Conservation (phyloP, 2,113 vertebrate species). For the Myiopsitta monachus region DNA sequence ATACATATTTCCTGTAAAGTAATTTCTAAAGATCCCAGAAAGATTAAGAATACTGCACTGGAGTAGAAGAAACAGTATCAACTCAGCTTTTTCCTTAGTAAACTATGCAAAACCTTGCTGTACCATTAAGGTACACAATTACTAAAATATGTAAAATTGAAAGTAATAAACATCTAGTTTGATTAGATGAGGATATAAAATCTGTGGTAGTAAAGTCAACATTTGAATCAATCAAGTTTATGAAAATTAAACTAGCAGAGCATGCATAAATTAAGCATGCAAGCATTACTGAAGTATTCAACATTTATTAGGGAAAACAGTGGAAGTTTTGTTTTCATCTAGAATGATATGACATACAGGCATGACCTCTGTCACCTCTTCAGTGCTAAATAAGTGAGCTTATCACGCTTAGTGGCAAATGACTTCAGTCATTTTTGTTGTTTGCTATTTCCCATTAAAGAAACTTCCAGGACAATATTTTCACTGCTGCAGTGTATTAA, state of each 20-base stretch:
- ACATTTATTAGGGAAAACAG: not conserved
- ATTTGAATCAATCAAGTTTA: slow-evolving; percentile 64
- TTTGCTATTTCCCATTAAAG: not conserved
- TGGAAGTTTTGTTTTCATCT: not conserved
- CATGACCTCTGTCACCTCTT: not conserved
- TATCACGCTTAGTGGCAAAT: not conserved
- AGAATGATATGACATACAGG: not conserved
- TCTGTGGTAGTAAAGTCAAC: slow-evolving; percentile 56
- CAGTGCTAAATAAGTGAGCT: not conserved
- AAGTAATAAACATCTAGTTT: slow-evolving; percentile 61
- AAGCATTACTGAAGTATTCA: slow-evolving; percentile 7
- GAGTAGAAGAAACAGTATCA: slow-evolving; percentile 29
- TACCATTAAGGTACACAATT: slow-evolving; percentile 59
- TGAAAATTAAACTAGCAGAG: slow-evolving; percentile 68
- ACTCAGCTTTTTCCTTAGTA: slow-evolving; percentile 50
- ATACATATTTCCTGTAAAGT: not conserved
- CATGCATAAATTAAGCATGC: slow-evolving; percentile 15
- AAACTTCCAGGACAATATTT: not conserved
- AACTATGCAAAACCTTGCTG: slow-evolving; percentile 26
- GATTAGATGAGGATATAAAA: slow-evolving; percentile 67
- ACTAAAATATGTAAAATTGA: slow-evolving; percentile 57
- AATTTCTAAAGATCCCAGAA: slow-evolving; percentile 25
- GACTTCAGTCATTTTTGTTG: not conserved
- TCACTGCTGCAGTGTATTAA: not conserved
- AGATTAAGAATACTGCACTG: slow-evolving; percentile 37